phyloP scores from a whole-genome alignment of 2,797 vertebrate genomes.

The Leucoraja ocellata region DNA sequence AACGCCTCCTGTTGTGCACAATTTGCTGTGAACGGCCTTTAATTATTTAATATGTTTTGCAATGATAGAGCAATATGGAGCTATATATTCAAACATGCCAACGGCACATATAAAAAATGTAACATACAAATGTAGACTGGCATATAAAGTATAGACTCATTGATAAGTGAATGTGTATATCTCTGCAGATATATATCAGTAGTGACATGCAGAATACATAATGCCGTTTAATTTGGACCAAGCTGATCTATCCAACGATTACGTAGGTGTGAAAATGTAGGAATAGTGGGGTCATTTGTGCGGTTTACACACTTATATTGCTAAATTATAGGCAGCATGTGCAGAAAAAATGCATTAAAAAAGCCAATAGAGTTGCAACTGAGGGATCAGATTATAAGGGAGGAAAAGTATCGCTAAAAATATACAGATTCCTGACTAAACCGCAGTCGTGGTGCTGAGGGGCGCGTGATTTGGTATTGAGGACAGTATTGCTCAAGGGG shows the following conservation, averaged over 20 bases:
- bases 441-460: no score
- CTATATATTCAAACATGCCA: neutral
- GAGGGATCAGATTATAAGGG: neutral
- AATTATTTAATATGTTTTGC: neutral
- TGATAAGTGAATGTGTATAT: neutral
- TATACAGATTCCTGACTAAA: neutral
- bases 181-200: neutral
- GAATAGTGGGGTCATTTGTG: neutral
- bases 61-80: neutral
- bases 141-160: neutral
- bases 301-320: no score
- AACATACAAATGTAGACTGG: neutral
- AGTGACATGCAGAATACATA: neutral
- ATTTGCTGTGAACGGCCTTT: neutral
- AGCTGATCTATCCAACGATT: neutral
- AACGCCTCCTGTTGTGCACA: no score
- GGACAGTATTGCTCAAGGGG: no score
- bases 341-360: no score
- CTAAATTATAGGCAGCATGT: neutral
- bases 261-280: neutral
- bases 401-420: neutral
- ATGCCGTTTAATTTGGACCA: neutral
- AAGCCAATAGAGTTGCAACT: no score
- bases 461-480: no score
- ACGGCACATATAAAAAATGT: neutral